Evolutionary conservation across 30 jellyfish, hydroid and myxozoan genomes (phyloP).

Genomic region (Pelagia noctiluca): DNA sequence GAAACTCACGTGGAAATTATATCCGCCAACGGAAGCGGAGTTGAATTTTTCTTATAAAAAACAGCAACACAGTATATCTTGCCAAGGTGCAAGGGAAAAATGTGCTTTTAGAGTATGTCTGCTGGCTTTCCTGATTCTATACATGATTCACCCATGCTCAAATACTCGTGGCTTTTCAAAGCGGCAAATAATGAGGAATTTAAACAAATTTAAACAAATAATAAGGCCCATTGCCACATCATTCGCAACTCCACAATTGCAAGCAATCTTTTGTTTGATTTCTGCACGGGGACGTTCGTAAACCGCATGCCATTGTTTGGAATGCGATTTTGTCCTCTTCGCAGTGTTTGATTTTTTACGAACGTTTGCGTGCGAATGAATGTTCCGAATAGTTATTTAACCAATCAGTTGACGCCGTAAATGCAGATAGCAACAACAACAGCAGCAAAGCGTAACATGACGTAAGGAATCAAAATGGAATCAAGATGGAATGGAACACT

Average conservation of each 20-base stretch:
- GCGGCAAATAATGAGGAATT: too few species aligned
- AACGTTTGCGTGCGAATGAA: constrained; percentile 26
- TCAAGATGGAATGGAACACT: constrained; percentile 2
- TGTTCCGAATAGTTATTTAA: constrained; percentile 2
- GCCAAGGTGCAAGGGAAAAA: too few species aligned
- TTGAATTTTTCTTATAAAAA: too few species aligned
- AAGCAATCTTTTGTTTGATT: constrained; percentile 13
- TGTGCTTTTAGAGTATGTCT: too few species aligned
- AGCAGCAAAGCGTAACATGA: constrained; percentile 8
- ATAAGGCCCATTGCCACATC: constrained; percentile 34
- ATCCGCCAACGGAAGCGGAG: too few species aligned
- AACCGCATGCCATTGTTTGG: constrained; percentile 12
- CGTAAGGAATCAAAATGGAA: too few species aligned
- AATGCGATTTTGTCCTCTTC: constrained; percentile 23
- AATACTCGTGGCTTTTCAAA: too few species aligned
- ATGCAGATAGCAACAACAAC: neutral
- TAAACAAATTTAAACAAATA: too few species aligned
- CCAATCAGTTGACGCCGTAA: neutral
- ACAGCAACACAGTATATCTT: too few species aligned
- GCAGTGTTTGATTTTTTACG: constrained; percentile 18
- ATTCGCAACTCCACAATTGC: constrained; percentile 10
- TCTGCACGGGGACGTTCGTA: constrained; percentile 24
- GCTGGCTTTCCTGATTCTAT: too few species aligned
- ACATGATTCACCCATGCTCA: too few species aligned
- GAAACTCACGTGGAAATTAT: too few species aligned